Percentiles rank a stretch among this genome's conserved stretches.
Evolutionary conservation across 2,888 invertebrate genomes (phyloP).

Genomic region (Ectemnius lituratus): DNA sequence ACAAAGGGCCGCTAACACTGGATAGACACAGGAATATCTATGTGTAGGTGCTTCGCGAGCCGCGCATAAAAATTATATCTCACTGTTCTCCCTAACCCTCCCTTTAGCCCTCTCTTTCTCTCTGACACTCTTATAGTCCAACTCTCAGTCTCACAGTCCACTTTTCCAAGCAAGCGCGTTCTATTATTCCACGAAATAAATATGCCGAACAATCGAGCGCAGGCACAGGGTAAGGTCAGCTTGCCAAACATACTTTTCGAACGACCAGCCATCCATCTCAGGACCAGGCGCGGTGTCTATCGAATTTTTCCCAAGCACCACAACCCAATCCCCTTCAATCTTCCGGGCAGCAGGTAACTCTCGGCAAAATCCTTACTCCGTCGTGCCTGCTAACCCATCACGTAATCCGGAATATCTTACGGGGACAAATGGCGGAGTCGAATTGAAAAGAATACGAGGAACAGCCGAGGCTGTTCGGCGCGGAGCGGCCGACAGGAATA

Average conservation of each 20-base stretch:
- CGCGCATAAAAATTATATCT: slow-evolving; percentile 44
- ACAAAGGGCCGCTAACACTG: slow-evolving; percentile 29
- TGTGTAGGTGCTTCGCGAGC: slow-evolving; percentile 2
- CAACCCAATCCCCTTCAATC: not conserved
- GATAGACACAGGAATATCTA: slow-evolving; percentile 21
- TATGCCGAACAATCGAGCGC: slow-evolving; percentile 19
- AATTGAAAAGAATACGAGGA: too few relatives aligned
- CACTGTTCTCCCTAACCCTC: not conserved
- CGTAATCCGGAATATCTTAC: too few relatives aligned
- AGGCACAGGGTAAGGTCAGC: slow-evolving; percentile 2
- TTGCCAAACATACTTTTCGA: slow-evolving; percentile 34
- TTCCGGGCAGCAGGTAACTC: not conserved
- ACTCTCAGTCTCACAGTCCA: too few relatives aligned
- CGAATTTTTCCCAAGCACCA: not conserved
- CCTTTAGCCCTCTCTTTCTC: too few relatives aligned
- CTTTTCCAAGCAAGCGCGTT: slow-evolving; percentile 20
- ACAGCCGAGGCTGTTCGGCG: not conserved
- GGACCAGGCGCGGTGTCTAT: not conserved
- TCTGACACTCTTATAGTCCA: too few relatives aligned
- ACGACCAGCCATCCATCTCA: slow-evolving; percentile 15
- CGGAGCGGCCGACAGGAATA: not conserved
- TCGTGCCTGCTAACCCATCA: too few relatives aligned
- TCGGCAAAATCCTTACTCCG: too few relatives aligned
- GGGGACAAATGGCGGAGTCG: too few relatives aligned
- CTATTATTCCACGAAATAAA: slow-evolving; percentile 38